A percentile compares a stretch with the other conserved stretches of the same genome.
Evolutionary conservation across 2,113 vertebrate genomes (phyloP).

Genomic region (Neofelis nebulosa): DNA sequence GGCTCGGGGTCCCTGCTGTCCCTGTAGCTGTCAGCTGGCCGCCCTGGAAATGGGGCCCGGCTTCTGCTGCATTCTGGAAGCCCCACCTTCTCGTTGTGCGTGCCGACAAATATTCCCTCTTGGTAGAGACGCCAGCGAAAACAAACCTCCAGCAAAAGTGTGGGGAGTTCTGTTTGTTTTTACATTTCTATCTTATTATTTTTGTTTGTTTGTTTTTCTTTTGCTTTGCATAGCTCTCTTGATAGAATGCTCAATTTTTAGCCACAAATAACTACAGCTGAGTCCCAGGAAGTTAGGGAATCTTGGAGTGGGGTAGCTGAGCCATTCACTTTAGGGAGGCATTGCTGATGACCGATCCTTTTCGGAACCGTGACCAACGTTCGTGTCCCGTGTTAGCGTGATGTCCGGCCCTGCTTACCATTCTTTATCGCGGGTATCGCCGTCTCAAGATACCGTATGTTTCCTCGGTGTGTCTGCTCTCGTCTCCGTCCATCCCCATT

Average conservation of each 20-base stretch:
- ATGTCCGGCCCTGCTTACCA: background rate
- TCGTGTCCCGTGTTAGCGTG: accelerated
- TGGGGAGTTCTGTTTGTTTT: background rate
- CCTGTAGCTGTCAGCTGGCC: background rate
- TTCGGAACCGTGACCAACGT: accelerated
- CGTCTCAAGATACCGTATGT: accelerated
- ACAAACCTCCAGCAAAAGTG: background rate
- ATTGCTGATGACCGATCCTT: accelerated
- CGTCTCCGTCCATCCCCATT: accelerated
- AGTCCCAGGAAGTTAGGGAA: background rate
- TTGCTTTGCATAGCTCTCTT: background rate
- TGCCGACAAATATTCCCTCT: background rate
- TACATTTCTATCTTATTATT: background rate
- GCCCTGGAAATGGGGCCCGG: background rate
- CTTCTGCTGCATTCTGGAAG: background rate
- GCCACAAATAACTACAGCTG: background rate
- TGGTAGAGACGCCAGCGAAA: background rate
- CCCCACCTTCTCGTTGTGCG: accelerated
- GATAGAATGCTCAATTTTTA: background rate
- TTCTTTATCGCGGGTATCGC: accelerated
- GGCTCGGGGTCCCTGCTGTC: background rate
- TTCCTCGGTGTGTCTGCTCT: background rate
- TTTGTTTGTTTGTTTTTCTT: background rate
- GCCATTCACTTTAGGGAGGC: accelerated
- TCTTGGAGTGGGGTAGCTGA: background rate